Base-by-base conservation (phyloP, 2,113 vertebrate species). In the Crotalus viridis region DNA sequence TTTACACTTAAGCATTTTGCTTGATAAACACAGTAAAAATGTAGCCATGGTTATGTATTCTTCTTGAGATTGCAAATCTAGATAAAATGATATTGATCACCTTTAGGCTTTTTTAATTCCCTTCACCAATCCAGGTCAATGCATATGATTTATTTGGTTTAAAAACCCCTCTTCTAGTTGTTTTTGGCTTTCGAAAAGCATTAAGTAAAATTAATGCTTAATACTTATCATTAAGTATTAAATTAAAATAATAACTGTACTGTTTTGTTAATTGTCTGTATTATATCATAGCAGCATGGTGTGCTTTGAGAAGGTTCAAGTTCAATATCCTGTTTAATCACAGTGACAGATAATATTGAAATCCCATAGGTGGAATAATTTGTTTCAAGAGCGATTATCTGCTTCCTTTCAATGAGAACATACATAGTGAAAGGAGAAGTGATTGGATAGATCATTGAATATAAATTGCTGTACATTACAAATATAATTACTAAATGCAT, bases 221-320 rank as follows among this genome's bases (percentile, higher is more conserved):
- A 39, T 81, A 17, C 33, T 81, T 81, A 81, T 39, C 17, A 81
- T 81, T 81, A 81, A 81, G 33, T 94, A 93, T 90, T 94, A 95
- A 64, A 48, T 61, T 64, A 48, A 48, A 28, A 64, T 28, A 26
- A 26, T 48, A 64, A 64, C 22, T 89, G 92, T 94, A 96, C 95
- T 96, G 94, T 93, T 97, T 96, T 95, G 93, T 89, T 95, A 97
- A 96, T 96, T 97, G 96, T 92, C 95, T 95, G 95, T 95, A 96
- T 87, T 88, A 55, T 88, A 87, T 33, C 21, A 95, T 96, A 93
- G 93, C 94, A 96, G n/a, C 96, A 95, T 96, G 93, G 8, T 93
- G 92, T 93, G 94, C 89, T 94, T 94, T 97, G 94, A 93, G 95
- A 95, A 95, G 89, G 91, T 96, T 96, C 96, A 96, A 95, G 93